A percentile compares a stretch with the other conserved stretches of the same genome.
Conservation (phyloP, 2,113 vertebrate genomes). For the Haemorhous mexicanus region DNA sequence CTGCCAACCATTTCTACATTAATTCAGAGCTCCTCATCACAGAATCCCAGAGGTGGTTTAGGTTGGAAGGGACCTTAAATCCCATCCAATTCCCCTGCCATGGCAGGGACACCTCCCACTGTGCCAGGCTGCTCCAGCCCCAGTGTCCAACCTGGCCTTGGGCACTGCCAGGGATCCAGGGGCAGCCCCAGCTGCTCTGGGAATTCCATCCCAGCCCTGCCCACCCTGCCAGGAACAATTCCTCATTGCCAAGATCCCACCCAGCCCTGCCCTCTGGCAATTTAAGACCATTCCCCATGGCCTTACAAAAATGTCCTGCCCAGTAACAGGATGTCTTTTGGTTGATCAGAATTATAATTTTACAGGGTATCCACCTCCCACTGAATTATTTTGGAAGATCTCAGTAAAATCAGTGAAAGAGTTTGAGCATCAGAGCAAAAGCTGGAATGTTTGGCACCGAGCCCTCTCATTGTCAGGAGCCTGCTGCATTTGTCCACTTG, state of each 20-base stretch:
- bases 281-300: background rate
- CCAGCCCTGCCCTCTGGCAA: fast-evolving
- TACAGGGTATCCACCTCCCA: background rate
- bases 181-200: too few species aligned
- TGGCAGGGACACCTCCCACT: background rate
- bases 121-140: background rate
- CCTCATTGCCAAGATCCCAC: fast-evolving
- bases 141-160: background rate
- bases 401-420: background rate
- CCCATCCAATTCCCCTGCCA: fast-evolving
- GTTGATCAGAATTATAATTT: background rate
- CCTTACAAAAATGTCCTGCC: background rate
- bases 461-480: background rate
- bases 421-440: background rate
- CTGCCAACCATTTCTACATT: background rate
- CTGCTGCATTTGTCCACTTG: background rate
- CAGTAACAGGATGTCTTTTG: background rate
- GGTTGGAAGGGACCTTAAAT: fast-evolving
- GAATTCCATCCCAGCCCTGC: background rate
- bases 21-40: background rate
- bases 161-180: background rate
- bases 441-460: background rate
- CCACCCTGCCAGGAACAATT: background rate
- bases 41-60: fast-evolving
- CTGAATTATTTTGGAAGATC: background rate